Conservation (phyloP, 2,113 vertebrate species). For the Pteruthius melanotis region DNA sequence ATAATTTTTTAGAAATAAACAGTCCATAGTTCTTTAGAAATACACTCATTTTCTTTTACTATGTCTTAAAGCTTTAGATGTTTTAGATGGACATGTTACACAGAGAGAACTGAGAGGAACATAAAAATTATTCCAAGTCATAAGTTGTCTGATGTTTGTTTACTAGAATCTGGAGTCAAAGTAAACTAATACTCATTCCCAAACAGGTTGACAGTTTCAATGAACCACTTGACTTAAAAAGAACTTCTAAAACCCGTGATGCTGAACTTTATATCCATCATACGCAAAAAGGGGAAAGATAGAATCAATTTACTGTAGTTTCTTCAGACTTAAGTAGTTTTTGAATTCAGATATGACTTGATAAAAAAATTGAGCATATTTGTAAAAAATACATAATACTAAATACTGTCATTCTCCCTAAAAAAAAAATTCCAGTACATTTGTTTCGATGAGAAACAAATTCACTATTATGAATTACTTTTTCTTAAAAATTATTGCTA, state of each 20-base stretch:
- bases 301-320: not conserved
- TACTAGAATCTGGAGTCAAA: not conserved
- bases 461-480: not conserved
- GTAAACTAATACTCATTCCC: not conserved
- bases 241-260: not conserved
- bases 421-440: not conserved
- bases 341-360: not conserved
- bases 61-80: not conserved
- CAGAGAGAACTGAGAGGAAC: not conserved
- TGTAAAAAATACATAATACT: not conserved
- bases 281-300: not conserved
- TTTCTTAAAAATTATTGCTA: not conserved
- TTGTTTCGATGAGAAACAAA: too few relatives aligned
- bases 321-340: not conserved
- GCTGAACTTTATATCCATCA: not conserved
- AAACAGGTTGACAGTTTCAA: not conserved
- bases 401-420: not conserved
- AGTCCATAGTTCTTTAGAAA: not conserved
- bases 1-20: not conserved
- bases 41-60: not conserved
- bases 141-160: not conserved
- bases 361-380: not conserved
- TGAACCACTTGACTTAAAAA: not conserved
- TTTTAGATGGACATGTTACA: not conserved
- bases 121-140: not conserved